Evolutionary conservation across 2,797 vertebrate species (phyloP), one percentile per base, ranked within the genome.

Genomic region (Miichthys miiuy): DNA sequence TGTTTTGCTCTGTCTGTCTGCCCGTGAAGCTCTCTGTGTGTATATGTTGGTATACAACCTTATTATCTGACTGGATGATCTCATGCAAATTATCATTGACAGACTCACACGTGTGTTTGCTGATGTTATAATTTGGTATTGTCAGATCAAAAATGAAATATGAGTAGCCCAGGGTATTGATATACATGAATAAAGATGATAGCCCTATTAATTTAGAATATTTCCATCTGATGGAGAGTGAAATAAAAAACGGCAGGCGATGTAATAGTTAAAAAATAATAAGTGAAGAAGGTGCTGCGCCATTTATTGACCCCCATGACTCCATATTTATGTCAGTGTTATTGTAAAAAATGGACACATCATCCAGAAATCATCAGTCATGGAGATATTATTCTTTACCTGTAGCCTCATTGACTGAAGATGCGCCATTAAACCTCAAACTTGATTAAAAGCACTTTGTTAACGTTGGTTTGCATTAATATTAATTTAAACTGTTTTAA

Each of bases 81-180:
- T 76, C 68, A 62, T 80, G 66, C 27, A 85, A 83, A 86, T 75
- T 0, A 73, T 68, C 27, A 68, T 23, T 76, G 62, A 61, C 62
- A 65, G 47, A 62, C 57, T 47, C 58, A 46, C 52, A 56, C 55
- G 70, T 44, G 46, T 38, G 72, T 69, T 41, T 71, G 13, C 14
- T 68, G 25, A 25, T 68, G 27, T 77, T 66, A 17, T 20, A 2
- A 50, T 55, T 38, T 56, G 12, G 62, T 46, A 72, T 46, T 55
- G 34, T 70, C 44, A 12, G 54, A 68, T 62, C 23, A 74, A 77
- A 86, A 71, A 17, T 12, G 23, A 38, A 68, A 80, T 9, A 50
- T 18, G 20, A 82, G 34, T 12, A 60, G 44, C 46, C 18, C 30
- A 25, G 44, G 50, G 41, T 42, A 30, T 46, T 67, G 3, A 48